A percentile compares a stretch with the other conserved stretches of the same genome.
These are phyloP conservation scores for Epinephelus malabaricus DNA, from an alignment of 2,797 vertebrate species.

Conservation along the genomic window DNA sequence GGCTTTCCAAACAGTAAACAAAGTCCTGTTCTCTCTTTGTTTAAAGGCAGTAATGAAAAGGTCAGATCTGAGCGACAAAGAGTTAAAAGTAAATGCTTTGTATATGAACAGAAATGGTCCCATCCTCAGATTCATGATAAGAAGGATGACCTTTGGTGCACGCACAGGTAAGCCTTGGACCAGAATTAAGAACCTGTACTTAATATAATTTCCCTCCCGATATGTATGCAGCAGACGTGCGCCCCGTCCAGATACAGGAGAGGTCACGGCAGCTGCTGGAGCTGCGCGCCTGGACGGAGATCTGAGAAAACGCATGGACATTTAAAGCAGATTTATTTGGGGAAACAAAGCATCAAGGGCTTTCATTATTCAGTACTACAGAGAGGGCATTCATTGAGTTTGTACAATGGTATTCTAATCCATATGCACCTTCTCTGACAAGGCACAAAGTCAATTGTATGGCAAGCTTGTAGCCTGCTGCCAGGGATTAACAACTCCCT, in stretches of 20 bases:
- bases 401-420: slow-evolving; percentile 68
- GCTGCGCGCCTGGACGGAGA: slow-evolving; percentile 48
- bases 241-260: slow-evolving; percentile 16
- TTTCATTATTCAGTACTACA: slow-evolving; percentile 62
- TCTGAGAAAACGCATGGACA: slow-evolving; percentile 50
- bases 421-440: slow-evolving; percentile 63
- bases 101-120: neutral
- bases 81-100: neutral
- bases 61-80: neutral
- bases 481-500: slow-evolving; percentile 65
- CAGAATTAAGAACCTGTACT: neutral
- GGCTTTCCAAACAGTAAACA: neutral
- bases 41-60: neutral
- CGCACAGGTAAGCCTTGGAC: slow-evolving; percentile 13
- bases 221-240: slow-evolving; percentile 17
- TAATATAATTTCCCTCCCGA: neutral
- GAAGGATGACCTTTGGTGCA: slow-evolving; percentile 13
- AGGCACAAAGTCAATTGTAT: slow-evolving; percentile 69
- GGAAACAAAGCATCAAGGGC: slow-evolving; percentile 67
- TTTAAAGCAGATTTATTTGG: slow-evolving; percentile 62
- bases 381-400: slow-evolving; percentile 70
- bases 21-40: neutral
- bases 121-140: slow-evolving; percentile 9
- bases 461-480: slow-evolving; percentile 52
- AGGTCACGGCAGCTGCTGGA: slow-evolving; percentile 45